Evolutionary conservation across 2,888 invertebrate genomes (phyloP), one percentile per base, ranked within the genome.

Genomic region (Penaeus monodon): DNA sequence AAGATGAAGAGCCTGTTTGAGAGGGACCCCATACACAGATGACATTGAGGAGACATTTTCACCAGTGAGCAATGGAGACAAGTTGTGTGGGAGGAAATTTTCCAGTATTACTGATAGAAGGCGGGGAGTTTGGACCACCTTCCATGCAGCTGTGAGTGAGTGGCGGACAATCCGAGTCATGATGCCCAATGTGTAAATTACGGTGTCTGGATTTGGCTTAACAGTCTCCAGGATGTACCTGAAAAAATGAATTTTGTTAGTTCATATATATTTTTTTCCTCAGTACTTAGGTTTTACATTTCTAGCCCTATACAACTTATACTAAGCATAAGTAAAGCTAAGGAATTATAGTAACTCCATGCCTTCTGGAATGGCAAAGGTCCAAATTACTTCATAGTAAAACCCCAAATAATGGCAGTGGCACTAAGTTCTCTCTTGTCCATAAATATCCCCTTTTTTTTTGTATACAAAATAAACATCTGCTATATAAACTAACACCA

Each of bases 161-260:
- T 97, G 96, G 91, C 97, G 94, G 0, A 95, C 94, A 68, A 98
- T 92, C 90, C 97, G 94, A 81, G 95, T 96, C 78, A 98, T 93
- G 90, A 98, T 95, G 92, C 97, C 96, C 80, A 98, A 92, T 81
- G 95, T 95, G 90, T 95, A 95, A 27, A 95, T 94, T 0, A 97
- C 95, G 88, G 95, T 95, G 91, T 95, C 94, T 64, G 95, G 94
- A 88, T 95, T 94, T 0, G 96, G 96, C 91, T 94, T 94, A 33
- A 96, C 92, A 74, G 93, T 94, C 88, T 94, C 95, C 88, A 98
- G 92, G 90, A 98, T 95, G 91, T 97, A 98, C 90, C 95, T 96
- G 88, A 92, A 92, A 2, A 17, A 57, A 57, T 57, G 57, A 44
- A 44, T 44, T 44, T 10, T 44, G 44, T 44, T 44, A 10, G 44